These are phyloP conservation scores for Equus przewalskii DNA, from an alignment of 2,113 vertebrate genomes.

Conservation along the genomic window DNA sequence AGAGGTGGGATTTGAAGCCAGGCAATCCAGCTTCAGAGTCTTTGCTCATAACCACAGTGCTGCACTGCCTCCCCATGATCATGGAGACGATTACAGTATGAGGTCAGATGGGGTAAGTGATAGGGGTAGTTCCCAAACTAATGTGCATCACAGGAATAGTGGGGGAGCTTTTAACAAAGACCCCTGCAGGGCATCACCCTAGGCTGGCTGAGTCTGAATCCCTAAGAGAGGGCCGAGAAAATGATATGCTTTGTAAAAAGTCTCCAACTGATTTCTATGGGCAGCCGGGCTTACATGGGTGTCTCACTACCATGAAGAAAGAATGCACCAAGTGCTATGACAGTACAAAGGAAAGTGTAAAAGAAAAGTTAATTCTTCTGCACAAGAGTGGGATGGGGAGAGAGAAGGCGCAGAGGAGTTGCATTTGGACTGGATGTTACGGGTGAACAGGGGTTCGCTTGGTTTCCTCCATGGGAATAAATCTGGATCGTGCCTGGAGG, in stretches of 20 bases:
- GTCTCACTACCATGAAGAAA: not conserved
- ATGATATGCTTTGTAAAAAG: not conserved
- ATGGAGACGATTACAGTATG: accelerated
- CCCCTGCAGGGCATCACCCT: accelerated
- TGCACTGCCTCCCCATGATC: not conserved
- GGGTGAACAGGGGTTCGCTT: not conserved
- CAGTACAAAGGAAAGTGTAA: not conserved
- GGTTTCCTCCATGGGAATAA: not conserved
- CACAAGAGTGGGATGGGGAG: not conserved
- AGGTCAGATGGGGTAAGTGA: not conserved
- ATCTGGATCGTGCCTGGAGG: not conserved
- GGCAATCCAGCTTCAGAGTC: not conserved
- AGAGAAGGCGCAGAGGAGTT: not conserved
- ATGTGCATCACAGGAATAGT: not conserved
- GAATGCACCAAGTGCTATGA: not conserved
- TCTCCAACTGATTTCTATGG: not conserved
- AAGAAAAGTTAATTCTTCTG: not conserved
- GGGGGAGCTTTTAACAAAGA: not conserved
- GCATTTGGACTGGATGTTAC: not conserved
- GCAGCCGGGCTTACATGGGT: not conserved
- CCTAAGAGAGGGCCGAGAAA: not conserved
- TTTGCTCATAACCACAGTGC: not conserved
- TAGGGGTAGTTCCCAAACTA: not conserved
- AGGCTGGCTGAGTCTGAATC: not conserved
- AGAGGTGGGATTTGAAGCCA: not conserved